phyloP scores from a whole-genome alignment of 1,140 invertebrate genomes.

The Drosophila albomicans region DNA sequence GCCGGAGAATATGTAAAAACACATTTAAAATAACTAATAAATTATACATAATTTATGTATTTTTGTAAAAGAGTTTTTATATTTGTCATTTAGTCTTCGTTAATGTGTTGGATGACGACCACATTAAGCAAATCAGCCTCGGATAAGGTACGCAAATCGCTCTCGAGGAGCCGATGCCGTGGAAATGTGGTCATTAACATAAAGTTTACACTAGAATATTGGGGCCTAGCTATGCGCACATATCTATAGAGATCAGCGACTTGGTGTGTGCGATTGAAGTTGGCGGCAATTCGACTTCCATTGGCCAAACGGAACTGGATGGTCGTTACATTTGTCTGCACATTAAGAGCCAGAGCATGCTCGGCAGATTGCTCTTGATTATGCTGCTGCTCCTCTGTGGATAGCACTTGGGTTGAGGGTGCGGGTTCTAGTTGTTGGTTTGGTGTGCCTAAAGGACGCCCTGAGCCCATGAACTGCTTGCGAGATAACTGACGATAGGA shows the following conservation, averaged over 20 bases:
- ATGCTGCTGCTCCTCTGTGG: conserved; percentile 1
- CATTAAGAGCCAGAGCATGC: conserved; percentile 32
- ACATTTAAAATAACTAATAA: no score
- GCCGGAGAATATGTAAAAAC: no score
- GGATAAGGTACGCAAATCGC: conserved; percentile 50
- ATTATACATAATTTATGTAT: no score
- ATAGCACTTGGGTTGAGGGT: neutral
- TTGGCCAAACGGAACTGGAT: conserved; percentile 63
- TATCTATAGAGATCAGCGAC: conserved; percentile 60
- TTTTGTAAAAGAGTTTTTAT: no score
- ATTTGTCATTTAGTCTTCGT: conserved; percentile 23
- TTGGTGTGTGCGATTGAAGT: conserved; percentile 58
- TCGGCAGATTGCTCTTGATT: conserved; percentile 12
- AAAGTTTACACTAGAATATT: conserved; percentile 46
- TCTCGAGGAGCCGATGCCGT: conserved; percentile 48
- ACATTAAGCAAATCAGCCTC: conserved; percentile 64
- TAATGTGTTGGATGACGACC: conserved; percentile 63
- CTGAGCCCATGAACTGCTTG: conserved; percentile 65
- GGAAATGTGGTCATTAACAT: conserved; percentile 61
- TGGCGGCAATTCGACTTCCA: conserved; percentile 55
- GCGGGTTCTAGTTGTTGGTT: neutral
- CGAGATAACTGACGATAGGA: conserved; percentile 51
- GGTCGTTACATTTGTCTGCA: conserved; percentile 22
- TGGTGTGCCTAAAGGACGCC: conserved; percentile 37
- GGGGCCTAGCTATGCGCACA: conserved; percentile 51